phyloP scores from a whole-genome alignment of 2,888 invertebrate species.

The Ochropleura plecta region DNA sequence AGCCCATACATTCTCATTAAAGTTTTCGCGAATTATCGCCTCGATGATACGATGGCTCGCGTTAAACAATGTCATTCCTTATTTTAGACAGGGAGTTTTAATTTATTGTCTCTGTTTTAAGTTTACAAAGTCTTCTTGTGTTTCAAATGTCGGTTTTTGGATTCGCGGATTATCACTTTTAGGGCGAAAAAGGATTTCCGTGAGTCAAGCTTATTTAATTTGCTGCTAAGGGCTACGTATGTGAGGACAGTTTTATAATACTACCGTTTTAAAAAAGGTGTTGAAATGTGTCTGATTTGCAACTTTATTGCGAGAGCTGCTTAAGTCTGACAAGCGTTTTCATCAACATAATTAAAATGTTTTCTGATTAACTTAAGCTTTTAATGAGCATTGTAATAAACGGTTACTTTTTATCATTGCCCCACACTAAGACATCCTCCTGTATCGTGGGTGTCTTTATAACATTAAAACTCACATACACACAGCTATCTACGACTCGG shows the following conservation, averaged over 20 bases:
- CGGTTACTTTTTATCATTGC: neutral
- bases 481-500: too few species aligned
- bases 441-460: too few species aligned
- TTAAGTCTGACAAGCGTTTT: conserved; percentile 25
- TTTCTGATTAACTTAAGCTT: conserved; percentile 15
- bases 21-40: conserved; percentile 48
- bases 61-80: conserved; percentile 51
- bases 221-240: conserved; percentile 13
- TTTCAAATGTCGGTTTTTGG: conserved; percentile 53
- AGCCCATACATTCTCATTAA: conserved; percentile 64
- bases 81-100: conserved; percentile 54
- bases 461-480: too few species aligned
- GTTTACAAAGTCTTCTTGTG: conserved; percentile 64
- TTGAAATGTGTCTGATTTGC: conserved; percentile 16
- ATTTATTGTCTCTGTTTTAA: conserved; percentile 48
- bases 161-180: conserved; percentile 66
- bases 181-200: conserved; percentile 32
- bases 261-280: conserved; percentile 45
- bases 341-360: conserved; percentile 23
- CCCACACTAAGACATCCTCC: too few species aligned
- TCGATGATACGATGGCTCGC: conserved; percentile 49
- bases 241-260: conserved; percentile 58
- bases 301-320: conserved; percentile 37
- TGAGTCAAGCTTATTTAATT: conserved; percentile 60
- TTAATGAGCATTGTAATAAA: conserved; percentile 21